Base-by-base conservation (phyloP, 1,140 invertebrate genomes). In the Cydia pomonella region DNA sequence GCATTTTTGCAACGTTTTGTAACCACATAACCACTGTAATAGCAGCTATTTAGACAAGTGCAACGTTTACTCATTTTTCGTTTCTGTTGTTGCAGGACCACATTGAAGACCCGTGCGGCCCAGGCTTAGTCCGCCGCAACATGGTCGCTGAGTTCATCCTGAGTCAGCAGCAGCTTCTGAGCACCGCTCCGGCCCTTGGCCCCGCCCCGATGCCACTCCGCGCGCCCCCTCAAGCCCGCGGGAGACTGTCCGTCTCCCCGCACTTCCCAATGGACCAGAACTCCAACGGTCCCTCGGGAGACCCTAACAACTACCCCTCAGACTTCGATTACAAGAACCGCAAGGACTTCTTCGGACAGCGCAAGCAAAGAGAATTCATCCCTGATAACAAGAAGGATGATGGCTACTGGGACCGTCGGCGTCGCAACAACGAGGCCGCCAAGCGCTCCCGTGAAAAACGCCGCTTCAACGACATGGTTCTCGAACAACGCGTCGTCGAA, bases 371-470 rank as follows among this genome's bases (percentile, higher is more conserved):
- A 1, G 98, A 99, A 87, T 99, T 99, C 90, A 99, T 99, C 72
- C 98, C 98, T 0, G 98, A 99, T 84, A 98, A 96, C 88, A 98
- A 98, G 85, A 99, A 99, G 89, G 98, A 99, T 84, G 97, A 99
- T 81, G 97, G 97, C 81, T 99, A 99, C 92, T 99, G 98, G 98
- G 98, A 99, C 91, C 94, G 98, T 33, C 94, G 98, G 53, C 94
- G 98, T 53, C 95, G 98, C 38, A 99, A 99, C 93, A 99, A 99
- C 91, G 98, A 99, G 90, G 97, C 98, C 0, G 98, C 98, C 29
- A 98, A 98, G 87, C 93, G 98, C 5, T 99, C 98, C 2, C 94
- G 98, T 1, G 98, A 99, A 90, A 99, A 99, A 93, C 94, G 98
- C 18, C 95, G 98, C 12, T 97, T 98, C 93, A 99, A 99, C 87